Base-by-base conservation (phyloP, 2,797 vertebrate species). In the Microctenopoma steveboyesi region DNA sequence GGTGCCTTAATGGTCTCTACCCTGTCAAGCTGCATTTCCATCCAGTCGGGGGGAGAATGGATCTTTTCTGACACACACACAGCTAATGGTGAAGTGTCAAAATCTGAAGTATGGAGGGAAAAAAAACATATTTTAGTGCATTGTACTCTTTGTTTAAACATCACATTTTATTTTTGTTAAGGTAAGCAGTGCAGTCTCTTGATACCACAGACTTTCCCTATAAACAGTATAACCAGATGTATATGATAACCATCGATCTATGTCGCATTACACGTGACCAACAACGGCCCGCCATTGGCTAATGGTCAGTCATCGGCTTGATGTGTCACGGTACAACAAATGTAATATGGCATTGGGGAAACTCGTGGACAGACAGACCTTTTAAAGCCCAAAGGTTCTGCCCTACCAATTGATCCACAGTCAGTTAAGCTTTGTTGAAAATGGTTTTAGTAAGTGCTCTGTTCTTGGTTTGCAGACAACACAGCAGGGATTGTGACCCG, bases 401-500 rank as follows among this genome's bases (percentile, higher is more conserved):
- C 30, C 4, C 30, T 5, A 33, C 30, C 5, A 33, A 33, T 7
- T 33, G 30, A 33, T 7, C 5, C 30, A 33, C 30, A 33, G 30
- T 5, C 30, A 7, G 30, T 33, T 33, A 33, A 33, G 5, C 30
- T 33, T 33, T 33, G 30, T 28, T 30, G 15, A 4, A 18, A 27
- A 12, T 49, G 42, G 45, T 27, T 22, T 22, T 22, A 4, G 30
- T 7, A 25, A 7, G 0, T 18, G 22, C 2, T 59, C 15, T 67
- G 45, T 1, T 59, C 15, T 69, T 49, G 49, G 16, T 4, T 65
- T 92, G 28, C 89, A 98, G 97, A 98, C 88, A 98, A 97, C 91
- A 96, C 96, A 18, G 96, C 97, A 46, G 96, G 95, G 48, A 94
- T 98, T 54, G 92, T 96, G 91, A 90, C 95, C 47, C 89, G 90